These are phyloP conservation scores for Polylopha cassiicola DNA, from an alignment of 2,888 invertebrate genomes.

Conservation along the genomic window DNA sequence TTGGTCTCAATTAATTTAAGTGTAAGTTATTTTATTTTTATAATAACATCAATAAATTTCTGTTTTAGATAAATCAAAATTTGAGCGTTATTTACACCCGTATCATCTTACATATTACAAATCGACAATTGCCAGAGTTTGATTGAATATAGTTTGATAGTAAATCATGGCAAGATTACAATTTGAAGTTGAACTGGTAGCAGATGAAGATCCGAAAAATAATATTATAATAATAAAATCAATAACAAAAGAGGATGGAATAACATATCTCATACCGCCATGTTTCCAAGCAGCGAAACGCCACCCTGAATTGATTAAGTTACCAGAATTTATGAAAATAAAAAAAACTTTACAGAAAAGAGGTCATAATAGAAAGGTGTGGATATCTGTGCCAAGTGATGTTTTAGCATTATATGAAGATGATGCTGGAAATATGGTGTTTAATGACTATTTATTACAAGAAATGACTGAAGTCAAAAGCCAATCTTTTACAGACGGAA, in stretches of 20 bases:
- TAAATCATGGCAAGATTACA: conserved; percentile 4
- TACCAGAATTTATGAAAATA: neutral
- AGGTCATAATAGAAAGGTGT: too few species aligned
- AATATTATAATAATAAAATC: conserved; percentile 7
- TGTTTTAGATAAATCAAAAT: too few species aligned
- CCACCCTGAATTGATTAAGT: neutral
- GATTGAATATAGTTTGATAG: neutral
- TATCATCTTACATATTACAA: too few species aligned
- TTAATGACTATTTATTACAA: neutral
- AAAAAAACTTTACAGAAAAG: too few species aligned
- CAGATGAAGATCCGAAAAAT: conserved; percentile 5
- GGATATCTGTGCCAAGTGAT: too few species aligned
- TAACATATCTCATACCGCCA: conserved; percentile 8
- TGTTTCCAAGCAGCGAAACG: conserved; percentile 3
- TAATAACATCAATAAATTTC: too few species aligned
- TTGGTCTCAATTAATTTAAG: too few species aligned
- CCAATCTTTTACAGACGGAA: conserved; percentile 4
- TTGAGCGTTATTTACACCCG: too few species aligned
- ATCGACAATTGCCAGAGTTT: neutral
- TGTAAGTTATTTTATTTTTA: too few species aligned
- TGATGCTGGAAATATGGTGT: too few species aligned
- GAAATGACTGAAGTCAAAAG: neutral
- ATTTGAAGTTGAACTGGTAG: conserved; percentile 4
- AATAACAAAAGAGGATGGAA: conserved; percentile 7
- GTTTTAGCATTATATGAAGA: too few species aligned